Evolutionary conservation across 2,113 vertebrate genomes (phyloP).

Genomic region (Albula glossodonta): DNA sequence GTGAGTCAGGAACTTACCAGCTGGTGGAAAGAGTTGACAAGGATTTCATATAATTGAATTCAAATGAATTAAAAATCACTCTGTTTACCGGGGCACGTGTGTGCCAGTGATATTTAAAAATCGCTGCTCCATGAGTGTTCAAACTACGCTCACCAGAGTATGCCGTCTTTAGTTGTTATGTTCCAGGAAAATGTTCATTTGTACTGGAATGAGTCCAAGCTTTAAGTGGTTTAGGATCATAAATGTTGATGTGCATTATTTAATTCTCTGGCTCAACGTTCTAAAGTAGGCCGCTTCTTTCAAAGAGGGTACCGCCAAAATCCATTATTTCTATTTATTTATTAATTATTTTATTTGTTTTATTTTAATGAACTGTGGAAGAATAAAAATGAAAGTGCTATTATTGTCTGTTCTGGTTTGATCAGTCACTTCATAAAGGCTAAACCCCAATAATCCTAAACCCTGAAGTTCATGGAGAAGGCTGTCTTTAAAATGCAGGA

Average conservation of each 20-base stretch:
- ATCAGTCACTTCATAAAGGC: too few relatives aligned
- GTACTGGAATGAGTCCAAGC: background rate
- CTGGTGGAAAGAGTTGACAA: background rate
- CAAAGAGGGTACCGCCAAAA: too few relatives aligned
- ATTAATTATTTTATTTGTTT: too few relatives aligned
- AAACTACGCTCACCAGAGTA: background rate
- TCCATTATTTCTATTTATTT: too few relatives aligned
- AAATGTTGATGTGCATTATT: background rate
- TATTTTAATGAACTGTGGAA: too few relatives aligned
- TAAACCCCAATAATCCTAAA: too few relatives aligned
- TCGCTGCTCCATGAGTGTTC: background rate
- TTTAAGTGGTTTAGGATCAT: background rate
- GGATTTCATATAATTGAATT: background rate
- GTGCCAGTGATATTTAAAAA: background rate
- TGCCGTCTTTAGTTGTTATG: background rate
- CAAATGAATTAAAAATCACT: background rate
- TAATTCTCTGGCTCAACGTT: too few relatives aligned
- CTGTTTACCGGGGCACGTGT: background rate
- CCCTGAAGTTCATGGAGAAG: too few relatives aligned
- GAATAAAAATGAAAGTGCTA: too few relatives aligned
- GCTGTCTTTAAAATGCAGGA: background rate
- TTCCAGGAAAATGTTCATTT: background rate
- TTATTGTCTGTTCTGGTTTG: too few relatives aligned
- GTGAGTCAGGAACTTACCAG: background rate
- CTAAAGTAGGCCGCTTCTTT: too few relatives aligned